Base-by-base conservation (phyloP, 2,797 vertebrate genomes). In the Phaenicophaeus curvirostris region DNA sequence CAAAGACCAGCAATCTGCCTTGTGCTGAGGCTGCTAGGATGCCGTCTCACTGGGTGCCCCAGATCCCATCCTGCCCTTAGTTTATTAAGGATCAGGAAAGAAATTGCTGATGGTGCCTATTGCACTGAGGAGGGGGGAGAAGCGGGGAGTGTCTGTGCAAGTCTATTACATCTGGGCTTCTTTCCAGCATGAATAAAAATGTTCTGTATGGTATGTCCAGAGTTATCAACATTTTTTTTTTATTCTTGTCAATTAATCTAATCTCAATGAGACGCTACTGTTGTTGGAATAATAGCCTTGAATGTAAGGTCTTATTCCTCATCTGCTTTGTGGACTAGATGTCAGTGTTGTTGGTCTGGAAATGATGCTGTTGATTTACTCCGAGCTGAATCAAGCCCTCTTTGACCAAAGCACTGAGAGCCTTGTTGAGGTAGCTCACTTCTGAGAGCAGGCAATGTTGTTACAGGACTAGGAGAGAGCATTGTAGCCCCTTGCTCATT, bases 241-340 rank as follows among this genome's bases (percentile, higher is more conserved):
- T 63, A 94, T 84, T 95, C 82, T 82, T 92, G 89, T 96, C 95
- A 95, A 92, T 97, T 96, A 95, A 96, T 95, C 94, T 94, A 59
- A 69, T 89, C 94, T 67, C 69, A 94, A 84, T 13, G 85, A 96
- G 93, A 39, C 3, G 4, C 85, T 74, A 83, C 74, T 21, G n/a
- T 79, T 90, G 20, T 13, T 46, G 37, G 85, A 87, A 87, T 95
- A 92, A 90, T 74, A 90, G 73, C 39, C 89, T 71, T 31, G 76
- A 71, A 87, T 76, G 74, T 78, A 79, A 93, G 74, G 50, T 79
- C 78, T 82, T 93, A 62, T 80, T 96, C 89, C 91, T 94, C 87
- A 84, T 75, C 76, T 63, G 51, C 69, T 81, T 63, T 6, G 31
- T 55, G 69, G 69, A 48, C 82, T 41, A 9, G 42, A 15, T 71